Percentiles rank a stretch among this genome's conserved stretches.
These are phyloP conservation scores for Ormyrus rosae DNA, from an alignment of 2,888 invertebrate species.

Conservation along the genomic window DNA sequence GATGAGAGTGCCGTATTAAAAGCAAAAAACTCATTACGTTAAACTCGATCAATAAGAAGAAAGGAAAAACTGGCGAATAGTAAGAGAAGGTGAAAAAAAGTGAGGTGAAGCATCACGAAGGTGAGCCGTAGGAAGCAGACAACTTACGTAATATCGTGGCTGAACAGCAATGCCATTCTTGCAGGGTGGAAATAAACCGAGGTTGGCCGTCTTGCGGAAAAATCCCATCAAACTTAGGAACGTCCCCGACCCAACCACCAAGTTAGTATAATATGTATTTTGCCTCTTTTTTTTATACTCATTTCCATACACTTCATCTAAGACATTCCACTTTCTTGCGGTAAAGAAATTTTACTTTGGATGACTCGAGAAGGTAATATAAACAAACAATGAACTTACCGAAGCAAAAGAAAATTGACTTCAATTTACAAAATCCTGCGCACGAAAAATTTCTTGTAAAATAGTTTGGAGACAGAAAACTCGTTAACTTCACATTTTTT, in stretches of 20 bases:
- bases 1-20: too few relatives aligned
- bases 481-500: too few relatives aligned
- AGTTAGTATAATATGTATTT: constrained; percentile 16
- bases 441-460: too few relatives aligned
- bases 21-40: too few relatives aligned
- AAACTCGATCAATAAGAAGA: background rate
- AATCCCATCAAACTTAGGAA: constrained; percentile 68
- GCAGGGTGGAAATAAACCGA: constrained; percentile 13
- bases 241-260: constrained; percentile 14
- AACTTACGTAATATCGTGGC: constrained; percentile 52
- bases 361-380: background rate
- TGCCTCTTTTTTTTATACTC: background rate
- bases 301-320: constrained; percentile 19
- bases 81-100: constrained; percentile 13
- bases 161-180: constrained; percentile 57
- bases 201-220: constrained; percentile 46
- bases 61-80: background rate
- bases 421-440: too few relatives aligned
- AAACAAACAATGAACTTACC: background rate
- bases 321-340: background rate
- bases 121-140: constrained; percentile 55
- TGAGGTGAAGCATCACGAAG: constrained; percentile 53
- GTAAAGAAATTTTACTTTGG: background rate
- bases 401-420: background rate
- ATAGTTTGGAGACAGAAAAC: too few relatives aligned